Evolutionary conservation across 2,888 invertebrate genomes (phyloP).

Genomic region (Mesopsocus fuscifrons): DNA sequence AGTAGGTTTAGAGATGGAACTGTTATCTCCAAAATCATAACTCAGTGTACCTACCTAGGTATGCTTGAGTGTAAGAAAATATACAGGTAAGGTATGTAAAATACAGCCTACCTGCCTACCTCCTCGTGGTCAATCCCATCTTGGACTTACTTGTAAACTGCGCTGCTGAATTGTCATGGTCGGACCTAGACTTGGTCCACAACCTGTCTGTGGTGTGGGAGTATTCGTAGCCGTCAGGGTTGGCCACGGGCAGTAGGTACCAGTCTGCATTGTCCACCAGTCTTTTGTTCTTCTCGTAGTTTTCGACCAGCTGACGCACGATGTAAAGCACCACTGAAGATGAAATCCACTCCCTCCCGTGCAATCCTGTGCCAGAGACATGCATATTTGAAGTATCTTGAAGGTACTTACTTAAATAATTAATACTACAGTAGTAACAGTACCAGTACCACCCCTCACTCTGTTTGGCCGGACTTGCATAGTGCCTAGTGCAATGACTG

Average conservation of each 20-base stretch:
- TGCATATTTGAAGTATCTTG: no score
- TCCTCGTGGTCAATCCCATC: neutral
- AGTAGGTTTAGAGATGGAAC: no score
- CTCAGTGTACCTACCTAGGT: no score
- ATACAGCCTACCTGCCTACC: no score
- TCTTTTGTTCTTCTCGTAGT: constrained; percentile 45
- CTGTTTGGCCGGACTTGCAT: no score
- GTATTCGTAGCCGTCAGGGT: constrained; percentile 73
- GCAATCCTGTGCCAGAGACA: constrained; percentile 35
- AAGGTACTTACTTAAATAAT: no score
- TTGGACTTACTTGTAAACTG: neutral
- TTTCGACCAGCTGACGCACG: constrained; percentile 45
- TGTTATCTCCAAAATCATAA: no score
- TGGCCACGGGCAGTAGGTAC: constrained; percentile 25
- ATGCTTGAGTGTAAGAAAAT: no score
- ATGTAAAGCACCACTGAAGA: constrained; percentile 57
- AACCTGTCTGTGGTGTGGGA: constrained; percentile 54
- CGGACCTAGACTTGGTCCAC: constrained; percentile 29
- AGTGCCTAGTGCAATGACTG: neutral
- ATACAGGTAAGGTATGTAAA: no score
- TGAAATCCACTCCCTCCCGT: constrained; percentile 79
- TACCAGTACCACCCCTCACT: no score
- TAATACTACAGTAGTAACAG: no score
- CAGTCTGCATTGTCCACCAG: constrained; percentile 40
- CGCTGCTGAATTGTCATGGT: constrained; percentile 13